Conservation (phyloP, 2,113 vertebrate species). For the Trichechus manatus region DNA sequence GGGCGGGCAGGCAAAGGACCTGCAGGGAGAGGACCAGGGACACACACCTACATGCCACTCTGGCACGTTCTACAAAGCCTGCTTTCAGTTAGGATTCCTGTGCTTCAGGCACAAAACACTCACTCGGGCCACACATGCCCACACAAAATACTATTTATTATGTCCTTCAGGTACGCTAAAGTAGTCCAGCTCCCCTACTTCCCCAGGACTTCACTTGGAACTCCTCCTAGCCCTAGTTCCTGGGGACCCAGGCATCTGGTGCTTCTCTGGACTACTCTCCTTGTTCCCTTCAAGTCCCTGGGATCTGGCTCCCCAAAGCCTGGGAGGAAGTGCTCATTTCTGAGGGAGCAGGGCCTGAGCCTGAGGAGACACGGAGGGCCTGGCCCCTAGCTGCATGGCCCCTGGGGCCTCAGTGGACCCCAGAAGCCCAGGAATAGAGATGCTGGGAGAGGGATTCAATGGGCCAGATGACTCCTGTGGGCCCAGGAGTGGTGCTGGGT, state of each 20-base stretch:
- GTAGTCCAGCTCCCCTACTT: not conserved
- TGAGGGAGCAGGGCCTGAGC: not conserved
- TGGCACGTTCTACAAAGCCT: not conserved
- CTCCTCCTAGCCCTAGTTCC: not conserved
- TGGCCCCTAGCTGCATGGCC: not conserved
- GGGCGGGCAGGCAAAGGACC: too few relatives aligned
- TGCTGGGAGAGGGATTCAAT: not conserved
- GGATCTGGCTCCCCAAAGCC: not conserved
- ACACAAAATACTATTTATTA: constrained; percentile 73
- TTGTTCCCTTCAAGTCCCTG: not conserved
- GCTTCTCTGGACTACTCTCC: not conserved
- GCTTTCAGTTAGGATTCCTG: not conserved
- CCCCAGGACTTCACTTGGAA: not conserved
- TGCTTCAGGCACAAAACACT: constrained; percentile 2
- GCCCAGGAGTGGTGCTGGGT: constrained; percentile 70
- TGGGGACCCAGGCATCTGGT: not conserved
- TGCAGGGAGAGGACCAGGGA: not conserved
- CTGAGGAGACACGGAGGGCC: not conserved
- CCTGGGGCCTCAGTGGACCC: not conserved
- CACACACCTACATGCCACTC: not conserved
- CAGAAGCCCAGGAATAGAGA: not conserved
- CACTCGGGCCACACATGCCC: not conserved
- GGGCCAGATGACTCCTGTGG: not conserved
- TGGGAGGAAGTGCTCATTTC: not conserved
- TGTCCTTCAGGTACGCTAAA: not conserved